Evolutionary conservation across 2,797 vertebrate species (phyloP), one percentile per base, ranked within the genome.

Genomic region (Dermochelys coriacea): DNA sequence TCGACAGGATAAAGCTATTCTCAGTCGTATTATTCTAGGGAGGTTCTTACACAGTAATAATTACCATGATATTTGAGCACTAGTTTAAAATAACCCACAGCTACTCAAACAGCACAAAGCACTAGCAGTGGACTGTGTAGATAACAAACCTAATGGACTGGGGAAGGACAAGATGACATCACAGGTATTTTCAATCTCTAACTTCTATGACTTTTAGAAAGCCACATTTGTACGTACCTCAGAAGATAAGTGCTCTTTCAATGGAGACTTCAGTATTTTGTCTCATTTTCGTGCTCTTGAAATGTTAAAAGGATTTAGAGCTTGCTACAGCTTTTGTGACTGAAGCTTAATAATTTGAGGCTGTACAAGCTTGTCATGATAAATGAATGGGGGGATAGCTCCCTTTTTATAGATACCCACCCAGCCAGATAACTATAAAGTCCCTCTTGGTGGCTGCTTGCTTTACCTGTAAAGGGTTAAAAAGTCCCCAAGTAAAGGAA

Each of bases 61-160:
- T 41, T 6, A 27, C 4, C 0, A 1, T 3, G 49, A 27, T 0
- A 2, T 80, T 91, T 89, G 37, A 87, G 37, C 4, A 4, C 50
- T 4, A 14, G 5, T 55, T 21, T 77, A 16, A 77, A 88, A 86
- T 84, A 51, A 37, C 37, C 5, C 19, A 41, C 19, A 41, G n/a
- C 68, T 71, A 41, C 10, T 71, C 68, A 71, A 71, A 41, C 9
- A 71, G 19, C 37, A 41, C 21, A 6, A 68, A 71, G 37, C 11
- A 71, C 11, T 41, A 41, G n/a, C 37, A 25, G 68, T 41, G 19
- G 18, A 68, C n/a, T 71, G 21, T 59, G 1, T 19, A 75, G 25
- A 87, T 25, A 90, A 84, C 1, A 90, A 91, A 84, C 3, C 37
- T 41, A 71, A 71, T 41, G 68, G 37, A 23, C 16, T 68, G n/a